Evolutionary conservation across 2,888 invertebrate genomes (phyloP).

Genomic region (Drosophila algonquin): DNA sequence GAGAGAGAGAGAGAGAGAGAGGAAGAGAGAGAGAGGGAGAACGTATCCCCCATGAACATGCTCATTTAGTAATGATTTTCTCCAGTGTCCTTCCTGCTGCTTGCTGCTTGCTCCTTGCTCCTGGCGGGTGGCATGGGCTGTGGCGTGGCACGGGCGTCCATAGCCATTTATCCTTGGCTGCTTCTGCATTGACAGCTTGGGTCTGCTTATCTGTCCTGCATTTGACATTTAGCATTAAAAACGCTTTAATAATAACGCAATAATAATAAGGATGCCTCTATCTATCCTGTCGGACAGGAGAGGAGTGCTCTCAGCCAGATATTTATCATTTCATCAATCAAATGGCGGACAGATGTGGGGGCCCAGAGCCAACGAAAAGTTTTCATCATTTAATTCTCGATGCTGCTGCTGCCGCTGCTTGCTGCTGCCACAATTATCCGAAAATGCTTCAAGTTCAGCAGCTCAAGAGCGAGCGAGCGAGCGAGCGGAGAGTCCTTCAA

Average conservation of each 20-base stretch:
- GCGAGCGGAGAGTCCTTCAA: slow-evolving; percentile 62
- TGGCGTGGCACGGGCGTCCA: no score
- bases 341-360: slow-evolving; percentile 50
- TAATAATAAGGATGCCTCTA: slow-evolving; percentile 68
- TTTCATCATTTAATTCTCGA: slow-evolving; percentile 74
- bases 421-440: slow-evolving; percentile 66
- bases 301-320: slow-evolving; percentile 60
- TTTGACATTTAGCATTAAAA: slow-evolving; percentile 80
- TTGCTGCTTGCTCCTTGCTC: no score
- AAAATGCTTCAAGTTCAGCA: slow-evolving; percentile 44
- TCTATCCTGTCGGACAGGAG: slow-evolving; percentile 21
- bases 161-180: slow-evolving; percentile 28
- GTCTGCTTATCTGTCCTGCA: slow-evolving; percentile 79
- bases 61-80: slow-evolving; percentile 77
- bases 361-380: slow-evolving; percentile 56
- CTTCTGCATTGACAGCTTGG: slow-evolving; percentile 73
- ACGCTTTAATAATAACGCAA: slow-evolving; percentile 79
- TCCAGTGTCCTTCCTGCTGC: neutral
- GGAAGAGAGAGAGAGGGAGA: neutral
- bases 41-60: slow-evolving; percentile 57
- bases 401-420: neutral
- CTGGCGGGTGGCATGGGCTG: no score
- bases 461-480: neutral
- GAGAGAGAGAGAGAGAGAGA: neutral
- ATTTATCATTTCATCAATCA: slow-evolving; percentile 81